Base-by-base conservation (phyloP, 2,797 vertebrate genomes). In the Sparus aurata region DNA sequence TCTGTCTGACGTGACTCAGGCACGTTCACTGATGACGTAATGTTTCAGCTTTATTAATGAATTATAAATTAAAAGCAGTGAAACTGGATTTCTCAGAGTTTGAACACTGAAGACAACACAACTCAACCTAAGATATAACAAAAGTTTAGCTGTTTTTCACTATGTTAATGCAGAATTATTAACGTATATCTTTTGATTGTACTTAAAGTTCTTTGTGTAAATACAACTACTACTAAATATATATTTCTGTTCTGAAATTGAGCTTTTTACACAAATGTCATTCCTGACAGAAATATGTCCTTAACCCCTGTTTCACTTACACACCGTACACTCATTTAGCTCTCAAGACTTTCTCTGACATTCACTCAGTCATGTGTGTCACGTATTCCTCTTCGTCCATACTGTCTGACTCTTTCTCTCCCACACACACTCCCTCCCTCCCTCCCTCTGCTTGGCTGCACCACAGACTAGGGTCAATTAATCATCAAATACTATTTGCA, bases 401-500 rank as follows among this genome's bases (percentile, higher is more conserved):
- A 34, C 46, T 47, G 13, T 67, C 63, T 55, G n/a, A 23, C 68
- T 84, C 62, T 53, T 30, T 61, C 64, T 27, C 54, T 55, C 45
- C 23, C 50, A 20, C 63, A 67, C 20, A 9, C 41, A 45, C 50
- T 30, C 59, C 17, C 73, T 61, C 67, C 12, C 70, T 52, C 67
- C 2, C 71, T 60, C 85, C 59, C 71, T 85, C 72, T 45, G 79
- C 90, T 83, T 85, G 87, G 85, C 80, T 83, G 83, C 72, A 25
- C 77, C 60, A 61, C 83, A 90, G 93, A 87, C 89, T 79, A 91
- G 90, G 93, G 89, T 94, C 93, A 95, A 94, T 94, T 94, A 93
- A 95, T 95, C 91, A 94, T 93, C 88, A 93, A 91, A 93, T 92
- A 93, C 86, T 86, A 91, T 93, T 93, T 94, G 83, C 89, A 92